Evolutionary conservation across 2,113 vertebrate genomes (phyloP), one percentile per base, ranked within the genome.

Genomic region (Vulpes vulpes): DNA sequence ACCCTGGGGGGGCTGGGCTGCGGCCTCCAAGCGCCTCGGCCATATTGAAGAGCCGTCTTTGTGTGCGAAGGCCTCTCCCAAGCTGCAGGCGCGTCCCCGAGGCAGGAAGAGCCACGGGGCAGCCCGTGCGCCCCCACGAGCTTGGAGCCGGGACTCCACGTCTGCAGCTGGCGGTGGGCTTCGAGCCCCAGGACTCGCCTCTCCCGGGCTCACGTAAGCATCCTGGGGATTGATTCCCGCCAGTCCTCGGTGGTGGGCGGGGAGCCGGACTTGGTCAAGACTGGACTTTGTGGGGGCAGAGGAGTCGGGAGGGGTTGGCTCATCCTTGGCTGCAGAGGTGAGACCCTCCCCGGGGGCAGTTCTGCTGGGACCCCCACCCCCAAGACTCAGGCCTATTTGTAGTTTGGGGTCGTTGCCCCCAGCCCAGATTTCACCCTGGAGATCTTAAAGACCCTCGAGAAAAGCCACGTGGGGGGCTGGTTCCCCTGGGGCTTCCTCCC

Each of bases 401-500:
- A 11, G 51, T 67, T 32, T n/a, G 91, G 95, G 96, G 87, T 84
- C 64, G 0, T 67, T 1, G 95, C 91, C 83, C 51, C 51, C 65
- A 35, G 11, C 43, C 27, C 74, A 53, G 79, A 27, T 53, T 76
- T 19, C 97, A 96, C 92, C 32, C 97, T 97, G 98, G 98, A 98
- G 96, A 98, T 98, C 97, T 93, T 98, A 88, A 97, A 97, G 97
- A 98, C 98, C 0, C 93, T 98, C 1, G 98, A 98, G 96, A 98
- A 97, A 57, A 98, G 98, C 95, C 98, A 98, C 5, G 95, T 97
- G 27, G 97, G 97, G 95, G 98, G 98, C 93, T 97, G 98, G 97
- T 98, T 98, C 94, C 98, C 98, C 80, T 98, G 97, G 98, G 97
- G 97, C 64, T 97, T 97, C 96, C 97, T 98, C 9, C 97, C 97